Conservation (phyloP, 2,113 vertebrate species). For the Solea solea region DNA sequence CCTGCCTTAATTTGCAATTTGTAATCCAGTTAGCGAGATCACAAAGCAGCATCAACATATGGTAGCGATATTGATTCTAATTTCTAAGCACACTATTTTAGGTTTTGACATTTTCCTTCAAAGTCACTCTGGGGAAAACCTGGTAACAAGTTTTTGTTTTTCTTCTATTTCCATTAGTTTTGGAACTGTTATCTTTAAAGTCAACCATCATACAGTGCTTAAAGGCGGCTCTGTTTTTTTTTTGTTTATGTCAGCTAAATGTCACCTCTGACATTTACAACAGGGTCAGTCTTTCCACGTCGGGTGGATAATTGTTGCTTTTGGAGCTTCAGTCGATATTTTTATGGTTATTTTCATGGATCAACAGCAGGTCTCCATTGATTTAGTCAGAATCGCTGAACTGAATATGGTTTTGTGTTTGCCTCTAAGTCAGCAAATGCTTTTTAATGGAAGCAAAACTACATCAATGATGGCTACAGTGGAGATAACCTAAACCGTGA, state of each 20-base stretch:
- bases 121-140: not conserved
- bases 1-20: slow-evolving; percentile 43
- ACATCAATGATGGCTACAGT: too few species aligned
- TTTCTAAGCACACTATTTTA: not conserved
- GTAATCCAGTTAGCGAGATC: slow-evolving; percentile 63
- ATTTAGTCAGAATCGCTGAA: slow-evolving; percentile 42
- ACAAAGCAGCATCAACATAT: slow-evolving; percentile 56
- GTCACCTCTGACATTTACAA: not conserved
- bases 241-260: not conserved
- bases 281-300: slow-evolving; percentile 1
- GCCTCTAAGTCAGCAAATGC: too few species aligned
- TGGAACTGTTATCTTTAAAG: too few species aligned
- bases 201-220: too few species aligned
- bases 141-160: too few species aligned
- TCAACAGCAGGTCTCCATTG: slow-evolving; percentile 45
- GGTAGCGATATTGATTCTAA: too few species aligned
- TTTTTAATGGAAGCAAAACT: too few species aligned
- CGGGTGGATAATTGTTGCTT: not conserved
- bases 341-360: slow-evolving; percentile 58
- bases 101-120: not conserved
- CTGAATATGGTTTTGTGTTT: not conserved
- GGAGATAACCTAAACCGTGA: too few species aligned
- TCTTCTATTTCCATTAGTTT: too few species aligned
- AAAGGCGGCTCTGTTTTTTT: too few species aligned
- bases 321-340: slow-evolving; percentile 41